Percentiles rank a stretch among this genome's conserved stretches.
These are phyloP conservation scores for Tolmerus cingulatus DNA, from an alignment of 2,888 invertebrate species.

Conservation along the genomic window DNA sequence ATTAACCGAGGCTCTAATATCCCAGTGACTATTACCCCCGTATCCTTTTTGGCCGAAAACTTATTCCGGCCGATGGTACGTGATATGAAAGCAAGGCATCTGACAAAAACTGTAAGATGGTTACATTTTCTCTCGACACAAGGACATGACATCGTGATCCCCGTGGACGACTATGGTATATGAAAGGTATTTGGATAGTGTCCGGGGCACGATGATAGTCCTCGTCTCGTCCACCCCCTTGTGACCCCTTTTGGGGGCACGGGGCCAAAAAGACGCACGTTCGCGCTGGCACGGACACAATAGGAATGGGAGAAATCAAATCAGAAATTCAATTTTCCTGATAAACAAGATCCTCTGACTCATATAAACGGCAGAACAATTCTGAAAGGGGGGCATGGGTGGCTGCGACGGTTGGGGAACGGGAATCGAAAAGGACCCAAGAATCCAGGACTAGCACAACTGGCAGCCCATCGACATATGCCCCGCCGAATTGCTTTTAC, in stretches of 20 bases:
- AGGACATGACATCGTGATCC: conserved; percentile 12
- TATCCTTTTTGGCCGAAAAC: not conserved
- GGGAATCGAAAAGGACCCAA: not conserved
- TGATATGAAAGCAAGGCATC: conserved; percentile 2
- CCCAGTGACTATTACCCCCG: not conserved
- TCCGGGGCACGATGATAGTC: not conserved
- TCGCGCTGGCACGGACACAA: not conserved
- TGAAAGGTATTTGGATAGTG: not conserved
- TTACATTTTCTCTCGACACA: conserved; percentile 1
- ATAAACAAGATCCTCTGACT: conserved; percentile 16
- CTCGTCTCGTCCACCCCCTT: not conserved
- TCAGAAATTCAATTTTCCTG: conserved; percentile 29
- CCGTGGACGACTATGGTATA: not conserved
- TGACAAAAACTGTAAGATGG: not conserved
- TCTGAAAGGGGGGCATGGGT: not conserved
- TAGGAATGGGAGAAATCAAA: not conserved
- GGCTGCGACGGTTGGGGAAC: too few species aligned
- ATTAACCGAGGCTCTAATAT: not conserved
- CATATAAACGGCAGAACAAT: not conserved
- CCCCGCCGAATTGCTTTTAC: conserved; percentile 2
- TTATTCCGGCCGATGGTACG: not conserved
- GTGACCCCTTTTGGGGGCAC: not conserved
- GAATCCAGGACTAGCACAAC: not conserved
- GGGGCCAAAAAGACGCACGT: not conserved
- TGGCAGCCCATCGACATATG: not conserved